Evolutionary conservation across 2,888 invertebrate species (phyloP), one percentile per base, ranked within the genome.

Genomic region (Bugula neritina): DNA sequence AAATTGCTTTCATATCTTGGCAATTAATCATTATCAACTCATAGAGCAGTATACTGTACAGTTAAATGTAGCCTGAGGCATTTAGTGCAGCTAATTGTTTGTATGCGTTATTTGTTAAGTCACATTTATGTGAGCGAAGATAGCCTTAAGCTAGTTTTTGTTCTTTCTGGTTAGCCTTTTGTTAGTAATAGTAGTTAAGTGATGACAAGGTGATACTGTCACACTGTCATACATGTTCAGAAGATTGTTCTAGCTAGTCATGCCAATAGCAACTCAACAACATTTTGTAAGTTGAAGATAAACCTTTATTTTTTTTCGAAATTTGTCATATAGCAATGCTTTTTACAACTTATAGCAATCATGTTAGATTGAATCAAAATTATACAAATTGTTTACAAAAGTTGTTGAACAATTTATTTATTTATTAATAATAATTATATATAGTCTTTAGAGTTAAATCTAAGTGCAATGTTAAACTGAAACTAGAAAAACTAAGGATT

Each of bases 61-160:
- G 43, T 17, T 43, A 27, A 63, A 27, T 31, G 2, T 63, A 63
- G 63, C 63, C 63, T 31, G 31, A 63, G 63, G 63, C 31, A 3
- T 2, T 13, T 5, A 13, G 17, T 31, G 27, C 34, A 17, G 63
- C 63, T 63, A 63, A 63, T 63, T 63, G 63, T 63, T 63, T 63
- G 63, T 55, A 55, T 57, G 63, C 63, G n/a, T 31, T 63, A 63
- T 63, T 17, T 63, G 31, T 63, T 63, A 63, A 63, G 63, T 63
- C 63, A 63, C 34, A 29, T 17, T 43, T 43, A 17, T 43, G 17
- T n/a, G 43, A 43, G 43, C 17, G 43, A 43, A 43, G 17, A 43
- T 43, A 10, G 43, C 43, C 17, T 43, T 5, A 10, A 17, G 43
- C 10, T 43, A 43, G 5, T 43, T 43, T 43, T 43, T 21, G 31